Evolutionary conservation across 2,113 vertebrate species (phyloP).

Genomic region (Murina feae): DNA sequence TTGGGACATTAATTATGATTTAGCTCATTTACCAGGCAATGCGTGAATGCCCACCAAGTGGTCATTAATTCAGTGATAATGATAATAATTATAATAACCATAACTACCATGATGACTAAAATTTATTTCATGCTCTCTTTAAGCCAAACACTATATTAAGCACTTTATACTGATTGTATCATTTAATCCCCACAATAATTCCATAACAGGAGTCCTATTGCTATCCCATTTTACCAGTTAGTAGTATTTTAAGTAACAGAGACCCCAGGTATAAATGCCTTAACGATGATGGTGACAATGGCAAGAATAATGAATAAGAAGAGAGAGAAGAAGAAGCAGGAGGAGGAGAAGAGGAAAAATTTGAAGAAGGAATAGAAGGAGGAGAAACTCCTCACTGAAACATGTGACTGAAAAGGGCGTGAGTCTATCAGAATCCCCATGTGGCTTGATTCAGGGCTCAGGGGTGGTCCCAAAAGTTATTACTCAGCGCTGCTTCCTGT

Average conservation of each 20-base stretch:
- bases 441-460: background rate
- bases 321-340: background rate
- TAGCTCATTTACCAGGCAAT: background rate
- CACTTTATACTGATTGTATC: background rate
- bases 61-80: background rate
- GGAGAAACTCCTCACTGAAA: background rate
- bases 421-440: background rate
- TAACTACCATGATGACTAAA: background rate
- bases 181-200: background rate
- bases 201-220: background rate
- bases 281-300: background rate
- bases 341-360: background rate
- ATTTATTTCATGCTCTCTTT: background rate
- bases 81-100: background rate
- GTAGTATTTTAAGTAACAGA: background rate
- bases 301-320: background rate
- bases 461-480: background rate
- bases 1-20: background rate
- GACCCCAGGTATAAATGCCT: background rate
- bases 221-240: background rate
- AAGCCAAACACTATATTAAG: background rate
- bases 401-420: background rate
- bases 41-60: background rate
- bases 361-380: background rate
- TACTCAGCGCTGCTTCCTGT: background rate